Percentiles rank a stretch among this genome's conserved stretches.
Evolutionary conservation across 2,888 invertebrate genomes (phyloP).

Genomic region (Anticlea derivata): DNA sequence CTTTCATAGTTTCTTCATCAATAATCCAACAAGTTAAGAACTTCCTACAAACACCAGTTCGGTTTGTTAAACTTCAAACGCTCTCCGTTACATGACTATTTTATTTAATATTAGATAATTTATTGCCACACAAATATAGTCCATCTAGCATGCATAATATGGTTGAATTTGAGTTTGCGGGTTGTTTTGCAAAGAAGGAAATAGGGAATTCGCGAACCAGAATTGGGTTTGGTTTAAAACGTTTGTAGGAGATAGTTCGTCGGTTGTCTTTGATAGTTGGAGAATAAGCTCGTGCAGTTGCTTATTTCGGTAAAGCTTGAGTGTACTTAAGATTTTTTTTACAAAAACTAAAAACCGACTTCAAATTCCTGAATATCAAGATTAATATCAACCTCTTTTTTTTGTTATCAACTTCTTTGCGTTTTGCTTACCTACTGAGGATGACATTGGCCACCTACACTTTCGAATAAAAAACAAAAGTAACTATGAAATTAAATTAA

Average conservation of each 20-base stretch:
- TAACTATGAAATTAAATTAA: too few species aligned
- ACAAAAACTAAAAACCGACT: too few species aligned
- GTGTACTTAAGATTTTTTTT: too few species aligned
- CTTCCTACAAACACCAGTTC: conserved; percentile 21
- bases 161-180: conserved; percentile 3
- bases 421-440: too few species aligned
- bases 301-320: conserved; percentile 13
- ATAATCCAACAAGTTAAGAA: conserved; percentile 8
- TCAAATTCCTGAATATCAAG: too few species aligned
- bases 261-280: conserved; percentile 37
- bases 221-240: conserved; percentile 37
- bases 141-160: background rate
- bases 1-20: background rate
- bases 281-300: conserved; percentile 29
- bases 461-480: too few species aligned
- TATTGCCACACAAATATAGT: background rate
- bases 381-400: too few species aligned
- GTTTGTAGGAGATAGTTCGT: conserved; percentile 27
- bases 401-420: too few species aligned
- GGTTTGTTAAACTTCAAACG: conserved; percentile 30
- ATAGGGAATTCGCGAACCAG: conserved; percentile 26
- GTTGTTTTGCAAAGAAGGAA: conserved; percentile 8
- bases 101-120: conserved; percentile 7
- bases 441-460: too few species aligned
- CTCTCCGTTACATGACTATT: conserved; percentile 19